Conservation (phyloP, 2,113 vertebrate species). For the Aix galericulata region DNA sequence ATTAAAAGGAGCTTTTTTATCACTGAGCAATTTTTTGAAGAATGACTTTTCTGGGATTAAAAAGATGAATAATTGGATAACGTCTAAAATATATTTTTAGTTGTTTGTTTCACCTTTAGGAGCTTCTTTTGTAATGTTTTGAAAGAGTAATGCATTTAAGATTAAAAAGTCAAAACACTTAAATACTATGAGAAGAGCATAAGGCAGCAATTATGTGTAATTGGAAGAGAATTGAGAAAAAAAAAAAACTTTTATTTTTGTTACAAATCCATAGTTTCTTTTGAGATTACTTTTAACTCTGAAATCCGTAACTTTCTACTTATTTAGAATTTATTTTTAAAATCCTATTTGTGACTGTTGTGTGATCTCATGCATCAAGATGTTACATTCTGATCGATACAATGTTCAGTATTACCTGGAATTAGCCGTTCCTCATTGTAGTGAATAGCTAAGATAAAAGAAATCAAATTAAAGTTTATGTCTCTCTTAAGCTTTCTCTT, state of each 20-base stretch:
- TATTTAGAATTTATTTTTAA: neutral
- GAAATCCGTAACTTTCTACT: neutral
- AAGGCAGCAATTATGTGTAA: neutral
- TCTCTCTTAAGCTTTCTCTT: neutral
- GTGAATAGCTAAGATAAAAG: neutral
- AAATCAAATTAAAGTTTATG: neutral
- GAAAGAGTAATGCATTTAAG: neutral
- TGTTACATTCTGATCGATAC: neutral
- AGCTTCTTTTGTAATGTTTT: neutral
- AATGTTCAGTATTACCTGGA: neutral
- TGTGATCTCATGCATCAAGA: neutral
- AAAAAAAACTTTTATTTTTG: neutral
- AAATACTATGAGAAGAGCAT: neutral
- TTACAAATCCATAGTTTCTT: neutral
- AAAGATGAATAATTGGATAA: neutral
- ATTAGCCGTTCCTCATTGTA: neutral
- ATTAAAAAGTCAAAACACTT: neutral
- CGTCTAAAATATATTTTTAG: neutral
- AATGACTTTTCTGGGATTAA: neutral
- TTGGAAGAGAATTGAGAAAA: neutral
- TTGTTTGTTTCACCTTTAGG: neutral
- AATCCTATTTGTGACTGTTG: neutral
- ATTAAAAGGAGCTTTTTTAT: slow-evolving; percentile 10
- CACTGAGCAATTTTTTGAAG: neutral
- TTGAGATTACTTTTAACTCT: neutral